A percentile compares a stretch with the other conserved stretches of the same genome.
These are phyloP conservation scores for Sebastes kiyomatsui DNA, from an alignment of 2,797 vertebrate genomes.

Conservation along the genomic window DNA sequence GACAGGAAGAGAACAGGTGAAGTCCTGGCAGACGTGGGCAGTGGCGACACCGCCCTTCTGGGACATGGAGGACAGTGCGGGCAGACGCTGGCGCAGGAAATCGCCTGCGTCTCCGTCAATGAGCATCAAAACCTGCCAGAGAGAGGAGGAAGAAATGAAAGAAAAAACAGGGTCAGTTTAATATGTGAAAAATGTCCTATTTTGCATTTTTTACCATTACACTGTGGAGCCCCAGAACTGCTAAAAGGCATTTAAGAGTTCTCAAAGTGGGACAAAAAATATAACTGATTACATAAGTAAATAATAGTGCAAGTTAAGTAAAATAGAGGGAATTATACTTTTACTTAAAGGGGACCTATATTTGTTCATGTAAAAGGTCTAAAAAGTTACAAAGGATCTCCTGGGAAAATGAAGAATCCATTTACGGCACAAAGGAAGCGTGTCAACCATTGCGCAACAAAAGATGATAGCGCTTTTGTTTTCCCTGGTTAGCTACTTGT, in stretches of 20 bases:
- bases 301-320: not conserved
- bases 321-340: not conserved
- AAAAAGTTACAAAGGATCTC: too few relatives aligned
- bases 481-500: too few relatives aligned
- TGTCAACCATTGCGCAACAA: too few relatives aligned
- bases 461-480: too few relatives aligned
- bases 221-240: not conserved
- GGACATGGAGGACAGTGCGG: constrained; percentile 84
- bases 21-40: constrained; percentile 90
- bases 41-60: constrained; percentile 83
- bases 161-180: not conserved
- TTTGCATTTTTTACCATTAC: not conserved
- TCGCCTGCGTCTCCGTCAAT: constrained; percentile 79
- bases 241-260: not conserved
- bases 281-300: not conserved
- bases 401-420: too few relatives aligned
- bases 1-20: constrained; percentile 88
- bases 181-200: not conserved
- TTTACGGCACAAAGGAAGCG: too few relatives aligned
- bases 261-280: not conserved
- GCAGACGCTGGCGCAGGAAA: constrained; percentile 86
- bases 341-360: not conserved
- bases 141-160: not conserved
- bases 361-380: too few relatives aligned
- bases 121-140: constrained; percentile 88